Percentiles rank a stretch among this genome's conserved stretches.
Evolutionary conservation across 2,113 vertebrate genomes (phyloP).

Genomic region (Ictalurus punctatus): DNA sequence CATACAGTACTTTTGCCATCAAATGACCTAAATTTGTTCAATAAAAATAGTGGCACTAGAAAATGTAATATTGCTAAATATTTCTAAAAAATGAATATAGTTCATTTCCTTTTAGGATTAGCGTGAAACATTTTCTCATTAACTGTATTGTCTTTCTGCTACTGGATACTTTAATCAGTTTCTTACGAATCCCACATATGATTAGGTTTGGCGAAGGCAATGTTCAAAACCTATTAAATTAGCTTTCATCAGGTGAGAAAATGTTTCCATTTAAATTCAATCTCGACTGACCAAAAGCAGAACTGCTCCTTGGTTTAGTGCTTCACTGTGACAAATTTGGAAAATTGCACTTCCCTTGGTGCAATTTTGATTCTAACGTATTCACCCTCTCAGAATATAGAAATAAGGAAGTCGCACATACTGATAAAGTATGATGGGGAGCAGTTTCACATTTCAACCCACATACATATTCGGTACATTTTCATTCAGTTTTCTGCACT

Average conservation of each 20-base stretch:
- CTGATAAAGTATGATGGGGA: conserved; percentile 31
- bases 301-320: background rate
- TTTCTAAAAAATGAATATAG: background rate
- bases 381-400: background rate
- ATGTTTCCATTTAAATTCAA: conserved; percentile 19
- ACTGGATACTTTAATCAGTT: background rate
- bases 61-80: background rate
- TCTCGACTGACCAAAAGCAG: background rate
- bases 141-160: background rate
- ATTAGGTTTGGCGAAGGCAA: background rate
- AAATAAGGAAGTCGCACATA: background rate
- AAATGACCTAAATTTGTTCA: background rate
- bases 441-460: conserved; percentile 48
- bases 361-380: conserved; percentile 3
- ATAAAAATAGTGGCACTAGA: background rate
- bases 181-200: conserved; percentile 1
- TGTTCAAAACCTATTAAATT: background rate
- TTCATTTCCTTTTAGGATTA: background rate
- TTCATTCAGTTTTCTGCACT: conserved; percentile 1
- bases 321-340: background rate
- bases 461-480: conserved; percentile 42
- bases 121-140: background rate
- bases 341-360: conserved; percentile 15
- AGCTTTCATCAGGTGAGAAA: background rate
- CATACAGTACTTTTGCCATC: background rate